Conservation (phyloP, 1,140 invertebrate genomes). For the Drosophila punjabiensis region DNA sequence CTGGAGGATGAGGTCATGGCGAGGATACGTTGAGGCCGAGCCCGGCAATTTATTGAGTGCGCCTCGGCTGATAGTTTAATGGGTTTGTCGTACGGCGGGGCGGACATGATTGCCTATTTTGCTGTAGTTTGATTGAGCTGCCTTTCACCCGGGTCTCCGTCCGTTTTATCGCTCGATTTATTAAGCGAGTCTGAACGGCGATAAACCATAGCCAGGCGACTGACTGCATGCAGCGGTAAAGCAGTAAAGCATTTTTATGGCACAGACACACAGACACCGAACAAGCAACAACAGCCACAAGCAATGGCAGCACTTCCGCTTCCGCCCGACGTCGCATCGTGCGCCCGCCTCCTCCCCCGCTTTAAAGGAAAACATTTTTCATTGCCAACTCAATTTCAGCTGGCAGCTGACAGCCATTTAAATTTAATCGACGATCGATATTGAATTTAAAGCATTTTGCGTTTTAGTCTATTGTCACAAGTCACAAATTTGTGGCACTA, state of each 20-base stretch:
- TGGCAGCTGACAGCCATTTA: constrained; percentile 10
- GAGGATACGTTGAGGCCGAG: constrained; percentile 2
- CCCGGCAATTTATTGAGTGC: constrained; percentile 47
- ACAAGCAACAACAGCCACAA: constrained; percentile 44
- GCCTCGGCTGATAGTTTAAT: constrained; percentile 55
- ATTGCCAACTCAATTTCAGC: constrained; percentile 19
- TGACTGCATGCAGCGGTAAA: constrained; percentile 32
- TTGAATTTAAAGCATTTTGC: constrained; percentile 12
- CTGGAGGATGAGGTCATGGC: constrained; percentile 52
- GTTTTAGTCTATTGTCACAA: constrained; percentile 8
- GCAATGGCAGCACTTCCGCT: constrained; percentile 59
- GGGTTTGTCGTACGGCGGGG: constrained; percentile 37
- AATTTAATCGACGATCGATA: constrained; percentile 40
- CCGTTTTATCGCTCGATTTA: constrained; percentile 63
- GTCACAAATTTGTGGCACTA: constrained; percentile 4
- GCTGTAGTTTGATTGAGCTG: constrained; percentile 51
- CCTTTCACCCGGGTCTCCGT: constrained; percentile 35
- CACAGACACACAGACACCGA: constrained; percentile 11
- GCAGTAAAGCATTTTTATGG: constrained; percentile 63
- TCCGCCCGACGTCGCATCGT: constrained; percentile 30
- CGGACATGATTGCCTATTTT: constrained; percentile 54
- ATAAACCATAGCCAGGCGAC: constrained; percentile 52
- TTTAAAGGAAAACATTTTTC: constrained; percentile 25
- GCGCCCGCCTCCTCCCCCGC: background rate
- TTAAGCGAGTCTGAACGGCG: constrained; percentile 44